Conservation (phyloP, 2,888 invertebrate species). For the Orgyia antiqua region DNA sequence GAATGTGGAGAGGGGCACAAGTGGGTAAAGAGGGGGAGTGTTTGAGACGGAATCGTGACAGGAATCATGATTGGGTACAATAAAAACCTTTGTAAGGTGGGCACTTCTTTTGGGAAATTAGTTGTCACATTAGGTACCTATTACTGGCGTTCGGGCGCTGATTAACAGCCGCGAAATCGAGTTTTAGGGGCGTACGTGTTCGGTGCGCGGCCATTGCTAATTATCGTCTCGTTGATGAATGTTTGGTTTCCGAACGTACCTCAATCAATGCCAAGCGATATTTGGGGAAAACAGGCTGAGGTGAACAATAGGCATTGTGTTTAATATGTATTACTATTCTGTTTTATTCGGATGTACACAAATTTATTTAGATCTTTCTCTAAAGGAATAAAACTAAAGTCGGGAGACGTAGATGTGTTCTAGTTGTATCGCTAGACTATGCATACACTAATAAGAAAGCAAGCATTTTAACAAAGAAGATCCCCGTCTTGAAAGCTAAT, state of each 20-base stretch:
- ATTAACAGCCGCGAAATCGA: constrained; percentile 39
- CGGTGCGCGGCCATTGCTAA: constrained; percentile 26
- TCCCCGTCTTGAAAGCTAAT: too few relatives aligned
- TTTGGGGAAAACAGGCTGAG: constrained; percentile 8
- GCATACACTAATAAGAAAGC: too few relatives aligned
- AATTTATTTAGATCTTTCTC: too few relatives aligned
- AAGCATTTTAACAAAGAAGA: too few relatives aligned
- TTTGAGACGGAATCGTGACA: constrained; percentile 44
- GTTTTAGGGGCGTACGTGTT: constrained; percentile 33
- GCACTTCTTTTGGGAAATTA: constrained; percentile 66
- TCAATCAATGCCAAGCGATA: constrained; percentile 22
- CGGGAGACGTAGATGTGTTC: too few relatives aligned
- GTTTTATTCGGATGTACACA: neutral
- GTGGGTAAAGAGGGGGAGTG: constrained; percentile 1
- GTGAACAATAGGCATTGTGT: constrained; percentile 1
- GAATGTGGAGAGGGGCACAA: constrained; percentile 18
- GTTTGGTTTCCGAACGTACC: constrained; percentile 30
- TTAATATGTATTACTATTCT: constrained; percentile 2
- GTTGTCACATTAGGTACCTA: constrained; percentile 68
- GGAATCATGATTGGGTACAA: constrained; percentile 52
- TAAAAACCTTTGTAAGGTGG: constrained; percentile 52
- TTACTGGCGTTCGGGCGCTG: constrained; percentile 46
- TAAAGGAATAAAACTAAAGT: too few relatives aligned
- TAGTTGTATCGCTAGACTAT: too few relatives aligned
- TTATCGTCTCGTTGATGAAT: constrained; percentile 29